phyloP scores from a whole-genome alignment of 2,888 invertebrate genomes.

The Dyspetes luteomarginatus region DNA sequence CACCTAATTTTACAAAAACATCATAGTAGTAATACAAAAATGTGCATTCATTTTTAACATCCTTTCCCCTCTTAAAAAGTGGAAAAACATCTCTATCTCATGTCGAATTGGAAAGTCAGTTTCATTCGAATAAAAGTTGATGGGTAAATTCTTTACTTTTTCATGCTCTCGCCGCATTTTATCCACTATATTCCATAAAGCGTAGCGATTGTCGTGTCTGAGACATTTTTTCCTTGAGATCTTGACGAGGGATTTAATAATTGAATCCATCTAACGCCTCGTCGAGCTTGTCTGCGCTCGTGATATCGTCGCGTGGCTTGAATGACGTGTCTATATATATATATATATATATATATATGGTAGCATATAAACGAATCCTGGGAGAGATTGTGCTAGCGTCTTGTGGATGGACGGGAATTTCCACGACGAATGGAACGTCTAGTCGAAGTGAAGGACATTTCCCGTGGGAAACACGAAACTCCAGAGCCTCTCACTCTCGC shows the following conservation, averaged over 20 bases:
- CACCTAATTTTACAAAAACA: too few species aligned
- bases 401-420: conserved; percentile 60
- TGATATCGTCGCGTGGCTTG: conserved; percentile 28
- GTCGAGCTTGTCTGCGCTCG: conserved; percentile 46
- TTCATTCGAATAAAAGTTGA: too few species aligned
- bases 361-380: not conserved
- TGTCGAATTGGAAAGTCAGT: too few species aligned
- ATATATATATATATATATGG: not conserved
- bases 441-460: conserved; percentile 72
- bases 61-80: too few species aligned
- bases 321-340: conserved; percentile 1
- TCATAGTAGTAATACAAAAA: too few species aligned
- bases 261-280: conserved; percentile 58
- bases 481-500: conserved; percentile 34
- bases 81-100: too few species aligned
- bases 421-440: conserved; percentile 64
- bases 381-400: conserved; percentile 48
- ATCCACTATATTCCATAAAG: not conserved
- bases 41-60: too few species aligned
- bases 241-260: conserved; percentile 60
- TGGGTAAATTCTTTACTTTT: not conserved
- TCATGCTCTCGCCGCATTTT: not conserved
- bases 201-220: conserved; percentile 5
- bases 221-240: conserved; percentile 13
- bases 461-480: conserved; percentile 67